These are phyloP conservation scores for Brevipalpus yothersi DNA, from an alignment of 1,140 invertebrate species.

Conservation along the genomic window DNA sequence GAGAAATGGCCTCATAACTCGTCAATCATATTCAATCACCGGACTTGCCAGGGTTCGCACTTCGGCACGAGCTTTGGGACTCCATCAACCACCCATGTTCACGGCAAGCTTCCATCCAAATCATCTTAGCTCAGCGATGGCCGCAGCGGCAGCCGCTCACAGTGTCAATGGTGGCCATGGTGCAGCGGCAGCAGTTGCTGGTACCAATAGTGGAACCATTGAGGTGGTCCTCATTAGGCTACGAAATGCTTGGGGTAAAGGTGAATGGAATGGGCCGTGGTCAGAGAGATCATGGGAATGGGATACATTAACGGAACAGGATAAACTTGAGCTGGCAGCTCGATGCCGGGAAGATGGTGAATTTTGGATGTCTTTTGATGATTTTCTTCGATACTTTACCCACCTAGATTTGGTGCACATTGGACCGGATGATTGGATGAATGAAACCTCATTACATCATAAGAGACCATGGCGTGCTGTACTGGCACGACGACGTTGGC, in stretches of 20 bases:
- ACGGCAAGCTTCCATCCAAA: not conserved
- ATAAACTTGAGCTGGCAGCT: constrained; percentile 36
- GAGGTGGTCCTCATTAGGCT: constrained; percentile 21
- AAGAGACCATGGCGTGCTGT: constrained; percentile 45
- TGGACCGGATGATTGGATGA: constrained; percentile 54
- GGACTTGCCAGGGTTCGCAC: constrained; percentile 37
- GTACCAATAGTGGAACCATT: constrained; percentile 4
- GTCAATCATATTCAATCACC: constrained; percentile 44
- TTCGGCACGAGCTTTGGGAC: not conserved
- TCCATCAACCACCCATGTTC: not conserved
- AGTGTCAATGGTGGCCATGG: constrained; percentile 16
- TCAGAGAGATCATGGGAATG: constrained; percentile 34
- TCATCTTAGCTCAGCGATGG: not conserved
- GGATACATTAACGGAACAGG: constrained; percentile 42
- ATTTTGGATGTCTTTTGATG: constrained; percentile 63
- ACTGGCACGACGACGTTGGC: constrained; percentile 29
- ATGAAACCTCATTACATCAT: constrained; percentile 49
- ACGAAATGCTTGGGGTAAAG: constrained; percentile 34
- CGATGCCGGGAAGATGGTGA: constrained; percentile 34
- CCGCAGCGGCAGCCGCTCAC: not conserved
- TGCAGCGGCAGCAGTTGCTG: not conserved
- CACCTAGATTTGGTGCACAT: constrained; percentile 63
- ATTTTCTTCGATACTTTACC: constrained; percentile 58
- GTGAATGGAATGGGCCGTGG: constrained; percentile 9
- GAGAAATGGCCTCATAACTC: constrained; percentile 34